These are phyloP conservation scores for Meloidogyne exigua DNA, from an alignment of 1,140 invertebrate species.

Conservation along the genomic window DNA sequence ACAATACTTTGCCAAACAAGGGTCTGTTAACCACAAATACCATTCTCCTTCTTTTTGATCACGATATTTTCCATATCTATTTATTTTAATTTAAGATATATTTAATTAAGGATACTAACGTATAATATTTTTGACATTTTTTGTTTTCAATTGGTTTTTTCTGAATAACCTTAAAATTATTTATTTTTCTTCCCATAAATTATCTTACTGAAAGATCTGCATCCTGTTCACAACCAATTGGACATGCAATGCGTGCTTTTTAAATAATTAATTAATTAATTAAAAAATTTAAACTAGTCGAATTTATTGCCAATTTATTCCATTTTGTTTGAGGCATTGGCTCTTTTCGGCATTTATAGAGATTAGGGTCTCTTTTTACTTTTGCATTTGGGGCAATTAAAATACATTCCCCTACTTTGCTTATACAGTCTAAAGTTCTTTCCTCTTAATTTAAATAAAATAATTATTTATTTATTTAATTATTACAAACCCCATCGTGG, in stretches of 20 bases:
- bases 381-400: slow-evolving; percentile 39
- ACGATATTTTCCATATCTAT: slow-evolving; percentile 54
- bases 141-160: slow-evolving; percentile 54
- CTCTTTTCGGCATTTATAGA: slow-evolving; percentile 43
- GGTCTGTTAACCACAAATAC: slow-evolving; percentile 60
- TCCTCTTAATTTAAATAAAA: slow-evolving; percentile 26
- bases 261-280: background rate
- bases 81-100: background rate
- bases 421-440: slow-evolving; percentile 46
- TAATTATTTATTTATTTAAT: background rate
- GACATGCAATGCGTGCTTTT: slow-evolving; percentile 50
- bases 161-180: slow-evolving; percentile 46
- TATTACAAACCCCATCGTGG: slow-evolving; percentile 34
- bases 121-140: slow-evolving; percentile 58
- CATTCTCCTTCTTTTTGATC: slow-evolving; percentile 51
- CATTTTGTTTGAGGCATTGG: slow-evolving; percentile 56
- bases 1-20: slow-evolving; percentile 36
- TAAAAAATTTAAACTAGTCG: slow-evolving; percentile 17
- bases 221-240: slow-evolving; percentile 53
- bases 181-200: background rate
- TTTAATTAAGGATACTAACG: slow-evolving; percentile 13
- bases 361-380: slow-evolving; percentile 28
- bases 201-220: slow-evolving; percentile 53
- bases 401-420: slow-evolving; percentile 25
- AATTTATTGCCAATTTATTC: slow-evolving; percentile 51